Conservation (phyloP, 1,140 invertebrate genomes). For the Drosophila ercepeae region DNA sequence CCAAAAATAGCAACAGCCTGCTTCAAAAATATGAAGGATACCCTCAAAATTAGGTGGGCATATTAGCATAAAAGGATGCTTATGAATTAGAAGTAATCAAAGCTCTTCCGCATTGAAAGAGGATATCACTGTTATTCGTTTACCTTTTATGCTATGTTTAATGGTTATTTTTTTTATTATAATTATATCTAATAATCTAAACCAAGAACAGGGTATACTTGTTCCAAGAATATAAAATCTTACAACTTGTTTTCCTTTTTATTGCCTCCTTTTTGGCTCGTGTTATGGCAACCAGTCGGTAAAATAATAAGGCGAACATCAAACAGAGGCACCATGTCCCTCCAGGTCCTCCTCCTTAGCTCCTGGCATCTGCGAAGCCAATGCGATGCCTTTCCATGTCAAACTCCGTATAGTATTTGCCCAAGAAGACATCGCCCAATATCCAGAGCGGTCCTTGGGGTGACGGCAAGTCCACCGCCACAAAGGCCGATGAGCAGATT, state of each 20-base stretch:
- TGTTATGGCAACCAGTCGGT: slow-evolving; percentile 53
- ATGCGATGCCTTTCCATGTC: slow-evolving; percentile 88
- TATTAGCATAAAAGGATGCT: no score
- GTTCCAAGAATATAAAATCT: no score
- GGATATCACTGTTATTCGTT: no score
- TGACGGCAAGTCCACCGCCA: slow-evolving; percentile 66
- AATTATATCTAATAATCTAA: no score
- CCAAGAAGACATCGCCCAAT: slow-evolving; percentile 88
- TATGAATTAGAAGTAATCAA: no score
- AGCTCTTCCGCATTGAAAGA: no score
- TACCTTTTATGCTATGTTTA: no score
- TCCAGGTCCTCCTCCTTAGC: slow-evolving; percentile 8
- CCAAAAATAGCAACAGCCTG: slow-evolving; percentile 55
- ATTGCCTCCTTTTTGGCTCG: slow-evolving; percentile 12
- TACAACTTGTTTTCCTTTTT: neutral
- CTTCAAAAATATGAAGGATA: slow-evolving; percentile 8
- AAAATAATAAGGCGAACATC: slow-evolving; percentile 25
- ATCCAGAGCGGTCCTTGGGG: slow-evolving; percentile 71
- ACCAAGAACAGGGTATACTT: neutral
- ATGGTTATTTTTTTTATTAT: no score
- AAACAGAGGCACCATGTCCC: neutral
- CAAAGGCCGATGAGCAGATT: slow-evolving; percentile 62
- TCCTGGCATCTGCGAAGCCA: slow-evolving; percentile 85
- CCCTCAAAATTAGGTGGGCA: neutral
- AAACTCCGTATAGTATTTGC: slow-evolving; percentile 89